Evolutionary conservation across 2,113 vertebrate species (phyloP), one percentile per base, ranked within the genome.

Genomic region (Pavo muticus): DNA sequence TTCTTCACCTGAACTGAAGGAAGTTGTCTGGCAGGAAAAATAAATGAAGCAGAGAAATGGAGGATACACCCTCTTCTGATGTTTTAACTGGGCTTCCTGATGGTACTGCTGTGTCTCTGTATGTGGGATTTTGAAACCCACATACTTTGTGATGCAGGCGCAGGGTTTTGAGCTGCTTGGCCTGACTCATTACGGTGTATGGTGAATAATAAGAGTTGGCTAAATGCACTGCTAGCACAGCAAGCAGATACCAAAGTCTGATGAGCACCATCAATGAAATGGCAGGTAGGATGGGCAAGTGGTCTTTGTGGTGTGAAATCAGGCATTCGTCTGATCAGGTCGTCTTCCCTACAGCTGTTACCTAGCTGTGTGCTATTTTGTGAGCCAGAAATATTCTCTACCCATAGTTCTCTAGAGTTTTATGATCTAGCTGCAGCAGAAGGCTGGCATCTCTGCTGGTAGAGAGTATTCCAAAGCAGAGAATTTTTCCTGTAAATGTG

Each of bases 401-500:
- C 39, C 75, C 37, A 76, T 94, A 54, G 75, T 71, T 63, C 42
- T 76, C 56, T 85, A 83, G 37, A 59, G 19, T 88, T 87, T 91
- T 82, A 63, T 40, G 91, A 18, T 80, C 87, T 63, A 84, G 44
- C 54, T 69, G 39, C 39, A 90, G 29, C 44, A 87, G 85, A 75
- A 83, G 67, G 42, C 81, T 84, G 61, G 32, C 78, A 17, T 87
- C 64, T 92, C 61, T 87, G 72, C 83, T 47, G 72, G 57, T n/a
- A 30, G 23, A 52, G 11, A 71, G 18, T 83, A 90, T 94, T 97
- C 32, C 56, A 37, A 96, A 64, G 87, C 82, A 89, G 87, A 93
- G 11, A 25, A 29, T 86, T 77, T 87, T 68, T 93, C 20, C 61
- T 92, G 56, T 87, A 96, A 96, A 91, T 84, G 56, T 87, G 80